Percentiles rank a stretch among this genome's conserved stretches.
phyloP scores from a whole-genome alignment of 30 jellyfish, hydroid and myxozoan species.

The Hydractinia echinata region DNA sequence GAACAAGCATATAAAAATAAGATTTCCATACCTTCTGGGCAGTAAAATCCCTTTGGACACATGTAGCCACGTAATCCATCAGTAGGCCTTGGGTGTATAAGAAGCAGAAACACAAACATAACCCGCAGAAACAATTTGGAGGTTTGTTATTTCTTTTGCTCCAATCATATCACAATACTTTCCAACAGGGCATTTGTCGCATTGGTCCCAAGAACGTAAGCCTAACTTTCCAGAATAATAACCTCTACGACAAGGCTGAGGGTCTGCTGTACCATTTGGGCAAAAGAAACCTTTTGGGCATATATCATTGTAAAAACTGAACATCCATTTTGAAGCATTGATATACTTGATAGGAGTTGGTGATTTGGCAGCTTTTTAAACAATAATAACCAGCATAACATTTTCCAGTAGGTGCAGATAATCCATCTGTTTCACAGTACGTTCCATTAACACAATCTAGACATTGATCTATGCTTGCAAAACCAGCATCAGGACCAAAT shows the following conservation, averaged over 20 bases:
- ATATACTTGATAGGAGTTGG: conserved; percentile 72
- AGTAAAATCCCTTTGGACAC: conserved; percentile 84
- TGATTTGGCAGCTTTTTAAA: conserved; percentile 66
- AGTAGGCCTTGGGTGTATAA: conserved; percentile 71
- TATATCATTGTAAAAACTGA: conserved; percentile 73
- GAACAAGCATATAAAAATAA: no score
- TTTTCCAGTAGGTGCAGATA: conserved; percentile 66
- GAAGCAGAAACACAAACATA: conserved; percentile 82
- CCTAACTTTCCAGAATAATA: conserved; percentile 75
- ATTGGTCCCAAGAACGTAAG: conserved; percentile 38
- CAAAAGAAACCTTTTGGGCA: conserved; percentile 90
- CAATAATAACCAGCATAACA: conserved; percentile 94
- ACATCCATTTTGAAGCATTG: conserved; percentile 53
- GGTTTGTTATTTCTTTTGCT: conserved; percentile 54
- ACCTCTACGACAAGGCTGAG: conserved; percentile 90
- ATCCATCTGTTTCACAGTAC: conserved; percentile 68
- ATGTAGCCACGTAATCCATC: conserved; percentile 62
- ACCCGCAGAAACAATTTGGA: conserved; percentile 85
- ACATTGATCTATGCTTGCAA: conserved; percentile 40
- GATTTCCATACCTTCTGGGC: conserved; percentile 73
- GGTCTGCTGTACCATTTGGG: conserved; percentile 84
- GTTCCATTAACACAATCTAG: conserved; percentile 52
- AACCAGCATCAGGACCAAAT: conserved; percentile 67
- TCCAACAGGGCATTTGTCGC: conserved; percentile 94
- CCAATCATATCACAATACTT: conserved; percentile 83